Evolutionary conservation across 2,113 vertebrate genomes (phyloP), one percentile per base, ranked within the genome.

Genomic region (Fregata magnificens): DNA sequence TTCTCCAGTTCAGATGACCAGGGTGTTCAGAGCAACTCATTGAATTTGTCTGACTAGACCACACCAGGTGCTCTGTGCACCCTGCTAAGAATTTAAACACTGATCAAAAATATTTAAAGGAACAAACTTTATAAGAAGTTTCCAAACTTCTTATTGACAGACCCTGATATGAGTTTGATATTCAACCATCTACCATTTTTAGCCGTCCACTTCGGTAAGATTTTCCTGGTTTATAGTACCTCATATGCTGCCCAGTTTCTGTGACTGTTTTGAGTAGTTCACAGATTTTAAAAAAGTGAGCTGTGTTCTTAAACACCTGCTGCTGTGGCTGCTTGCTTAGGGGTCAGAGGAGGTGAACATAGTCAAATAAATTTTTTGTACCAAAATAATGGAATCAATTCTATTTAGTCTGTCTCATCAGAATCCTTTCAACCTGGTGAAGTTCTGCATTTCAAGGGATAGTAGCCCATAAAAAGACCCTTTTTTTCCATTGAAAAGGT

Each of bases 101-200:
- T 0, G 3, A 70, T 28, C 5, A 77, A 80, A 92, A 58, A 16
- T 55, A 70, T 55, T 71, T 62, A 58, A 83, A 81, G 15, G 14
- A 71, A 32, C 6, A 62, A 55, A 58, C 5, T n/a, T 62, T 29
- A 22, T 34, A 58, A 20, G 14, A 74, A 47, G 5, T 44, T 79
- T 65, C 13, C 16, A 56, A 62, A 49, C 34, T 62, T 86, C 6
- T 72, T 4, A 31, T 29, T 82, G 53, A 5, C 26, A 86, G 32
- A 24, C 3, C 0, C 0, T 40, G 47, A 42, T 40, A 16, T 2
- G 19, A 11, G 8, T 63, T 58, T 88, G 38, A 52, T 71, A 42
- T 73, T 83, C 38, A 88, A 5, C 3, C 25, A 42, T 38, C 12
- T 49, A 73, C 18, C 29, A 29, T 65, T 80, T 69, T 63, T 9